These are phyloP conservation scores for Herminia tarsipennalis DNA, from an alignment of 2,888 invertebrate genomes.

Conservation along the genomic window DNA sequence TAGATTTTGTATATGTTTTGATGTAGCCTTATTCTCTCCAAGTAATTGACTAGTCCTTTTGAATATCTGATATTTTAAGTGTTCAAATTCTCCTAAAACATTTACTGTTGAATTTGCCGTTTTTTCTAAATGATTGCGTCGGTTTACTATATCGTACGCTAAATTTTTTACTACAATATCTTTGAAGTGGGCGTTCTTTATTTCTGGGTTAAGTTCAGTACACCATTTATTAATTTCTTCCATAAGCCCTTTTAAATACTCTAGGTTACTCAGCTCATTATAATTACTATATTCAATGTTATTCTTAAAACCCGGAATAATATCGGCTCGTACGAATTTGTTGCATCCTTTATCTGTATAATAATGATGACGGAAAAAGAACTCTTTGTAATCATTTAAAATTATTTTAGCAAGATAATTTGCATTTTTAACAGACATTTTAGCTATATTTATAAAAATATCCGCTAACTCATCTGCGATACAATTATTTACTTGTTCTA, in stretches of 20 bases:
- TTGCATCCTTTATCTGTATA: constrained; percentile 4
- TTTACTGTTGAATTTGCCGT: constrained; percentile 43
- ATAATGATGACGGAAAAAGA: constrained; percentile 26
- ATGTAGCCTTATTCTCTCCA: constrained; percentile 49
- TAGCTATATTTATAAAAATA: constrained; percentile 19
- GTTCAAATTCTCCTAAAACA: constrained; percentile 60
- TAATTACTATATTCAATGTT: not conserved
- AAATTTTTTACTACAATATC: constrained; percentile 50
- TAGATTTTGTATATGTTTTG: constrained; percentile 53
- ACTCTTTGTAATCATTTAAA: constrained; percentile 29
- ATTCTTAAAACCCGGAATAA: not conserved
- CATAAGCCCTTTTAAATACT: constrained; percentile 16
- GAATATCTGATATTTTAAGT: constrained; percentile 68
- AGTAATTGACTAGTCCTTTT: constrained; percentile 65
- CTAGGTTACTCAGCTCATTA: constrained; percentile 4
- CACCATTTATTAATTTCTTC: constrained; percentile 30
- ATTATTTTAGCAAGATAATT: constrained; percentile 27
- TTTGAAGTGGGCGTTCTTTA: constrained; percentile 6
- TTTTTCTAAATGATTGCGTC: constrained; percentile 61
- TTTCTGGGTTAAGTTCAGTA: constrained; percentile 8
- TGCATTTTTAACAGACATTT: constrained; percentile 28
- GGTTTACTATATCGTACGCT: constrained; percentile 65
- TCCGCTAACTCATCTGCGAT: constrained; percentile 9
- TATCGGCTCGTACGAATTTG: constrained; percentile 8
- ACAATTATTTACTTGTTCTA: constrained; percentile 17